phyloP scores from a whole-genome alignment of 2,888 invertebrate species.

The Azorinus chamasolen region DNA sequence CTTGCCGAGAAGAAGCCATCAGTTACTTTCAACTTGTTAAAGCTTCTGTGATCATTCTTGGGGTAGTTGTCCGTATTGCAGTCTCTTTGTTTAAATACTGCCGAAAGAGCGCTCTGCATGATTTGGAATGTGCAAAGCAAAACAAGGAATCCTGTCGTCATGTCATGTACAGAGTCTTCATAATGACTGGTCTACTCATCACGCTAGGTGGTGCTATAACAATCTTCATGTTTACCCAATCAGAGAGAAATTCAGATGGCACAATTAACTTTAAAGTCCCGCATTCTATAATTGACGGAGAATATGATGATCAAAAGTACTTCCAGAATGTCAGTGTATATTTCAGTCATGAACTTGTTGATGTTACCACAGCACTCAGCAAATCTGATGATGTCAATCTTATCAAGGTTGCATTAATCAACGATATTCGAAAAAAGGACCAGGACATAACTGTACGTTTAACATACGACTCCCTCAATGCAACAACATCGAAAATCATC shows the following conservation, averaged over 20 bases:
- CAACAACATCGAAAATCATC: neutral
- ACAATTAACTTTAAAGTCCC: constrained; percentile 75
- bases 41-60: constrained; percentile 71
- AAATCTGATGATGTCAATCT: constrained; percentile 56
- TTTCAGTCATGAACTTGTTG: constrained; percentile 73
- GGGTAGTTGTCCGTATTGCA: constrained; percentile 71
- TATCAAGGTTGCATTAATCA: constrained; percentile 66
- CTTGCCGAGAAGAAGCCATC: constrained; percentile 74
- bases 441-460: constrained; percentile 56
- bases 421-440: constrained; percentile 50
- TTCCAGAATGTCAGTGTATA: constrained; percentile 77
- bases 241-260: constrained; percentile 71
- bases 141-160: constrained; percentile 64
- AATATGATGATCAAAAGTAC: constrained; percentile 77
- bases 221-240: constrained; percentile 78
- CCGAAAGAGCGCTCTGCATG: constrained; percentile 58
- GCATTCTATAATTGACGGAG: constrained; percentile 69
- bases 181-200: constrained; percentile 74
- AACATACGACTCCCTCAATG: constrained; percentile 56
- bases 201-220: constrained; percentile 70
- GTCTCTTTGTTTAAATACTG: constrained; percentile 70
- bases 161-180: constrained; percentile 71
- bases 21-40: constrained; percentile 75
- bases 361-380: constrained; percentile 25
- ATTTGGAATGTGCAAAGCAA: constrained; percentile 56